Percentiles rank a stretch among this genome's conserved stretches.
Evolutionary conservation across 2,113 vertebrate genomes (phyloP).

Genomic region (Serinus canaria): DNA sequence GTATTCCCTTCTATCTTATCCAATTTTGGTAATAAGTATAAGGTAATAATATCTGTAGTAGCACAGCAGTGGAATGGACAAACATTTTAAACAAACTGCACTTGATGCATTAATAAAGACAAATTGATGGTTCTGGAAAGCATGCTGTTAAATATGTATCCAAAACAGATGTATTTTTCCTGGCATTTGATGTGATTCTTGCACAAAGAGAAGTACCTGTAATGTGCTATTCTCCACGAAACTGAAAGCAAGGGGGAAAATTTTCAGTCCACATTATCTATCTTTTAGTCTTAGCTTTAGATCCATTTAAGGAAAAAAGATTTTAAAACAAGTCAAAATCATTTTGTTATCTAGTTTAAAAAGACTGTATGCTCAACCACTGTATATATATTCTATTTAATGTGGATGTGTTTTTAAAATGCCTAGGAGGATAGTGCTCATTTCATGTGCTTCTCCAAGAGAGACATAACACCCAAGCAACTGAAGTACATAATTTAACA

Average conservation of each 20-base stretch:
- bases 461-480: slow-evolving; percentile 58
- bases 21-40: slow-evolving; percentile 21
- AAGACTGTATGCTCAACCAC: slow-evolving; percentile 21
- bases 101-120: slow-evolving; percentile 56
- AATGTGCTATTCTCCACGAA: slow-evolving; percentile 30
- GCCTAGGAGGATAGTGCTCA: slow-evolving; percentile 57
- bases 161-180: slow-evolving; percentile 43
- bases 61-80: slow-evolving; percentile 1
- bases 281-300: slow-evolving; percentile 60
- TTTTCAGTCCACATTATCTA: slow-evolving; percentile 55
- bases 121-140: slow-evolving; percentile 42
- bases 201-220: slow-evolving; percentile 55
- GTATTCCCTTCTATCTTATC: slow-evolving; percentile 27
- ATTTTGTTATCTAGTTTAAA: slow-evolving; percentile 64
- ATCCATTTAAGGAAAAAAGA: slow-evolving; percentile 62
- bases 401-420: slow-evolving; percentile 63
- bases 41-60: slow-evolving; percentile 23
- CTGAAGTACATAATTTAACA: slow-evolving; percentile 63
- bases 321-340: slow-evolving; percentile 68
- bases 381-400: slow-evolving; percentile 63
- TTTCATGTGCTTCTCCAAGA: slow-evolving; percentile 61
- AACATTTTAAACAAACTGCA: slow-evolving; percentile 37
- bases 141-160: slow-evolving; percentile 46
- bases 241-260: slow-evolving; percentile 38
- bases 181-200: slow-evolving; percentile 57